Base-by-base conservation (phyloP, 1,140 invertebrate species). In the Planococcus citri region DNA sequence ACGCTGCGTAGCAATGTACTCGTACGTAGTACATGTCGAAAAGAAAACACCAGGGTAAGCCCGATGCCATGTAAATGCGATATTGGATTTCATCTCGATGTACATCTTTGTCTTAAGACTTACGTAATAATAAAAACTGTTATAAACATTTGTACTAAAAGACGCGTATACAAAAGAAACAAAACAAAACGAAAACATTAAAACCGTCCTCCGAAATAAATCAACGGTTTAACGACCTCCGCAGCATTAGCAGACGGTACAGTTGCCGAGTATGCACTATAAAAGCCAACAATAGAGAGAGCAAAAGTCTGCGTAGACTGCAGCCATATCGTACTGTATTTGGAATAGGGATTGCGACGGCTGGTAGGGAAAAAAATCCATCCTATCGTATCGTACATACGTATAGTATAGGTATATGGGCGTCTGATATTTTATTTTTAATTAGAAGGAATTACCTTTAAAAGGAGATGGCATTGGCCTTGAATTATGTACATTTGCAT, bases 51-150 rank as follows among this genome's bases (percentile, higher is more conserved):
- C 29, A 3, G 29, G 12, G 29, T 33, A 33, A n/a, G n/a, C n/a
- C n/a, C n/a, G n/a, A n/a, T n/a, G n/a, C n/a, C n/a, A n/a, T n/a
- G n/a, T n/a, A n/a, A n/a, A n/a, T n/a, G 4, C 29, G 12, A 12
- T 33, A 33, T 33, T 6, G 29, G 29, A 33, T 33, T 33, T 33
- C 29, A 33, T 33, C 29, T 51, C 41, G 6, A 3, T n/a, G 41
- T 20, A 51, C 41, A 51, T 51, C 41, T 51, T 51, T 51, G 41
- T 51, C n/a, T 51, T 51, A 14, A 9, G 41, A 33, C 41, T 51
- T 51, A 51, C 41, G 41, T 51, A 51, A 51, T 51, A 51, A 51
- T 51, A 51, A 51, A 51, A 51, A 51, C 12, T 51, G n/a, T 51
- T 51, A 51, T 51, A 51, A 51, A 51, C 41, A 51, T 51, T 51